phyloP scores from a whole-genome alignment of 2,888 invertebrate species.

The Eremobia ochroleuca region DNA sequence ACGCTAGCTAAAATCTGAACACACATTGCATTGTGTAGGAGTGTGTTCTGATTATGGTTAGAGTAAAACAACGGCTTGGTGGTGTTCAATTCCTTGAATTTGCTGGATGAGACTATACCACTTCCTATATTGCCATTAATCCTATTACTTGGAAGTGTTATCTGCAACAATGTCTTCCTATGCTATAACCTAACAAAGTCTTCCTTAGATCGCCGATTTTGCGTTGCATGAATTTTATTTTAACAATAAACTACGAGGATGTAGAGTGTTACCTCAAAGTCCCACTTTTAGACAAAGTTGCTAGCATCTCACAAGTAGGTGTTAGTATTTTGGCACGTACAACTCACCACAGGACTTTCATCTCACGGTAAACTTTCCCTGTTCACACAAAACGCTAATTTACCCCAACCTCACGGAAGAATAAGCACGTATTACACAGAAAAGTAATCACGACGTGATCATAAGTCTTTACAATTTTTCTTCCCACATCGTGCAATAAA shows the following conservation, averaged over 20 bases:
- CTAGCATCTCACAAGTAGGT: background rate
- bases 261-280: background rate
- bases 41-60: background rate
- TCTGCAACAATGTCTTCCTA: background rate
- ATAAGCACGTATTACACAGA: conserved; percentile 38
- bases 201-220: background rate
- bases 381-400: conserved; percentile 31
- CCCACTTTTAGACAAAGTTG: background rate
- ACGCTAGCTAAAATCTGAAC: background rate
- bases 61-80: background rate
- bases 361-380: conserved; percentile 5
- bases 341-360: background rate
- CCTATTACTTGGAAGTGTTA: background rate
- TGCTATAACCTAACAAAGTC: background rate
- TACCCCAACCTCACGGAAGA: conserved; percentile 19
- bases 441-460: conserved; percentile 41
- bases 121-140: background rate
- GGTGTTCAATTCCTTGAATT: background rate
- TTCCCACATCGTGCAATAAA: conserved; percentile 45
- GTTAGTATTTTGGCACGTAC: background rate
- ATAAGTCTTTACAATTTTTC: conserved; percentile 37
- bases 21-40: background rate
- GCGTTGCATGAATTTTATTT: background rate
- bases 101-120: background rate
- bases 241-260: background rate